A percentile compares a stretch with the other conserved stretches of the same genome.
Conservation (phyloP, 2,797 vertebrate genomes). For the Anabacerthia variegaticeps region DNA sequence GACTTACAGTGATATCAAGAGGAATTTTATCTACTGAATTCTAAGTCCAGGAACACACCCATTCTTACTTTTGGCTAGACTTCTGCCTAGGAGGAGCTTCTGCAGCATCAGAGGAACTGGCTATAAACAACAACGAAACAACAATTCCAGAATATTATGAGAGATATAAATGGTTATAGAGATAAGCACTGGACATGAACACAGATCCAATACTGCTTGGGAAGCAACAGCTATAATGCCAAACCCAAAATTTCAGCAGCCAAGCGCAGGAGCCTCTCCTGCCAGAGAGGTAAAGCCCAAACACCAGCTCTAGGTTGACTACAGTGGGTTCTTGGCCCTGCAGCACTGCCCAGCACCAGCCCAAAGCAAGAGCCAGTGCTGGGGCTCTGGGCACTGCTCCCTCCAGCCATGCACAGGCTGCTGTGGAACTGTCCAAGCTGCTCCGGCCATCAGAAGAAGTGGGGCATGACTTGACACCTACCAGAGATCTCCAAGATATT, state of each 20-base stretch:
- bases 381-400: rapidly evolving
- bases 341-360: neutral
- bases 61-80: neutral
- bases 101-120: neutral
- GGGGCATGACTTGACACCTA: neutral
- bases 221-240: neutral
- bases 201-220: neutral
- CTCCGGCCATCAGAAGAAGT: neutral
- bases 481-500: neutral
- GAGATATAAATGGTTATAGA: neutral
- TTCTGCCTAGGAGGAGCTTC: neutral
- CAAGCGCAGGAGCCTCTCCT: neutral
- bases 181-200: neutral
- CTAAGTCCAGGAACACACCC: neutral
- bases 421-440: neutral
- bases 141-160: neutral
- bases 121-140: neutral
- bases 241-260: neutral
- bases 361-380: neutral
- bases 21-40: neutral
- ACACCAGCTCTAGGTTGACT: neutral
- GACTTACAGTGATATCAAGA: neutral
- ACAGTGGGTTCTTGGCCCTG: rapidly evolving
- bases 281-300: neutral
- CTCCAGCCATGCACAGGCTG: neutral